These are phyloP conservation scores for Vireo griseus DNA, from an alignment of 2,797 vertebrate species.

Conservation along the genomic window DNA sequence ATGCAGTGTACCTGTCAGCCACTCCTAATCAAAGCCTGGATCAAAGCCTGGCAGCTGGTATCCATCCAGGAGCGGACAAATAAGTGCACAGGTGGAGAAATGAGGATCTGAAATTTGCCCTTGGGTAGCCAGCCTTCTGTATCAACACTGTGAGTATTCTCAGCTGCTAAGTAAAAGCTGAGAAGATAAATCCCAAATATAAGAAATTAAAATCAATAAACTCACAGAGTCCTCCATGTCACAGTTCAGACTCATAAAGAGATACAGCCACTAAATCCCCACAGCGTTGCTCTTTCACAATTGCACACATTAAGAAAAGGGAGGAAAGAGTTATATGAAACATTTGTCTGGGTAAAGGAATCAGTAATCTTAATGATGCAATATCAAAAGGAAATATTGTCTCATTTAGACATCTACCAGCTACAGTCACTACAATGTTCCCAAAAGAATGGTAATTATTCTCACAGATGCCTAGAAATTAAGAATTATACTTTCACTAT, in stretches of 20 bases:
- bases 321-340: constrained; percentile 43
- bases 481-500: constrained; percentile 51
- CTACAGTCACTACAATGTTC: constrained; percentile 33
- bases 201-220: constrained; percentile 68
- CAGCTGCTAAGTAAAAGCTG: constrained; percentile 12
- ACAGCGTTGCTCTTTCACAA: constrained; percentile 9
- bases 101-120: background rate
- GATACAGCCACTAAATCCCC: constrained; percentile 34
- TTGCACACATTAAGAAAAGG: constrained; percentile 35
- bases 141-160: background rate
- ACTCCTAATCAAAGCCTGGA: constrained; percentile 5
- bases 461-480: constrained; percentile 54
- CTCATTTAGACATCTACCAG: constrained; percentile 59
- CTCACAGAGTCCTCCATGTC: background rate
- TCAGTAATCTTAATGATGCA: constrained; percentile 53
- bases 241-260: constrained; percentile 47
- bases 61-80: background rate
- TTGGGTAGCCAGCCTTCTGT: background rate
- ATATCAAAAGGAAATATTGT: constrained; percentile 64
- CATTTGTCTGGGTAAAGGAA: constrained; percentile 34
- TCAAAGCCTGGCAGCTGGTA: constrained; percentile 5
- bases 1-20: background rate
- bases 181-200: constrained; percentile 43
- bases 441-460: constrained; percentile 47
- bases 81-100: constrained; percentile 10